These are phyloP conservation scores for Aphaenogaster floridana DNA, from an alignment of 1,140 invertebrate species.

Conservation along the genomic window DNA sequence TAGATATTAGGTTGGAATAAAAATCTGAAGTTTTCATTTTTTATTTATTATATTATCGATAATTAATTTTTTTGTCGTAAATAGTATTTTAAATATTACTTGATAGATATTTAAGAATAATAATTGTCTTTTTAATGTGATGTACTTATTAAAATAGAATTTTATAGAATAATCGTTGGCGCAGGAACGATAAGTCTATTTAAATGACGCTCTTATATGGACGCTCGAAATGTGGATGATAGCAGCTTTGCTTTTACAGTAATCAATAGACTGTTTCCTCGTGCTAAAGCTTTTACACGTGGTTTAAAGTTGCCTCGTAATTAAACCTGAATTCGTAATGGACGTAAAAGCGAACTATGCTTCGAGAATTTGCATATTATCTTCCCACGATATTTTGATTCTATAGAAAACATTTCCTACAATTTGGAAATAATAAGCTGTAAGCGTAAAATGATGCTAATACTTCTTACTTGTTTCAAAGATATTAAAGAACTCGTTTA, in stretches of 20 bases:
- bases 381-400: not conserved
- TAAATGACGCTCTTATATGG: not conserved
- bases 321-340: slow-evolving; percentile 35
- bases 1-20: not conserved
- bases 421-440: not conserved
- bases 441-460: not conserved
- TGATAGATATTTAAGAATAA: slow-evolving; percentile 2
- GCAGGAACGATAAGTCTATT: slow-evolving; percentile 8
- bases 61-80: not conserved
- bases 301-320: slow-evolving; percentile 16
- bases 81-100: not conserved
- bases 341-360: slow-evolving; percentile 2
- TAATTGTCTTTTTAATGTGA: not conserved
- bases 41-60: not conserved
- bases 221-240: slow-evolving; percentile 11
- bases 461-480: not conserved
- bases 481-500: not conserved
- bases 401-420: not conserved
- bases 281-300: slow-evolving; percentile 16
- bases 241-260: not conserved
- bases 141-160: slow-evolving; percentile 8
- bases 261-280: slow-evolving; percentile 20
- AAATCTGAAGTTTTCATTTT: slow-evolving; percentile 1
- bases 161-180: not conserved
- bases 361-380: not conserved